Evolutionary conservation across 2,888 invertebrate species (phyloP), one percentile per base, ranked within the genome.

Genomic region (Metellina segmentata): DNA sequence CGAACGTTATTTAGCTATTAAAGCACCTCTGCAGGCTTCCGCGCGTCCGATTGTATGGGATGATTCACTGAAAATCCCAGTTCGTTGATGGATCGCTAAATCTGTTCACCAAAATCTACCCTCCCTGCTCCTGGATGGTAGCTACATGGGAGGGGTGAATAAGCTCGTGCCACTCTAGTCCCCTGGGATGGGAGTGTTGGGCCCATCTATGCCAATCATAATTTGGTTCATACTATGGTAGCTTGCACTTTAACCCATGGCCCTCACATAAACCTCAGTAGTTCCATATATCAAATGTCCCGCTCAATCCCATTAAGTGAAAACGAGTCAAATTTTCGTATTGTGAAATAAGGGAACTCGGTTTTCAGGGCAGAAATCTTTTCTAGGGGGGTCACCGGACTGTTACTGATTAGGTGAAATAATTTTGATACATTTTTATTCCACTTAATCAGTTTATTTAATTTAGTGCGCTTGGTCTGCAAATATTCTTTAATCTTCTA

Each of bases 71-170:
- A 11, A 61, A 61, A 61, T 61, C 61, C 61, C 61, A 61, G 61
- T 61, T 61, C 61, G 61, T 61, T 61, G 61, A 61, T 61, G 61
- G 61, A 61, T 61, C 61, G 61, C 61, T 61, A 61, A 61, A 61
- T 61, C 61, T 61, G 61, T 61, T 61, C 61, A 61, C 61, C 61
- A 61, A 61, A 61, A 61, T 61, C 61, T 61, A 61, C 61, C 61
- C 61, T 61, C 61, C 61, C 61, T 34, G 1, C 34, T 34, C 34
- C 1, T 34, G 34, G 34, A 34, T 34, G 34, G 34, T 34, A 34
- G 34, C 34, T 11, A 61, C 61, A 61, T 16, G 61, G 61, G 61
- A 61, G 61, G 61, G 61, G 61, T 61, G 61, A 61, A 61, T 61
- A 61, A 61, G 61, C 61, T 16, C 61, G 61, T 16, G 61, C 34